Evolutionary conservation across 2,888 invertebrate species (phyloP), one percentile per base, ranked within the genome.

Genomic region (Incurvaria masculella): DNA sequence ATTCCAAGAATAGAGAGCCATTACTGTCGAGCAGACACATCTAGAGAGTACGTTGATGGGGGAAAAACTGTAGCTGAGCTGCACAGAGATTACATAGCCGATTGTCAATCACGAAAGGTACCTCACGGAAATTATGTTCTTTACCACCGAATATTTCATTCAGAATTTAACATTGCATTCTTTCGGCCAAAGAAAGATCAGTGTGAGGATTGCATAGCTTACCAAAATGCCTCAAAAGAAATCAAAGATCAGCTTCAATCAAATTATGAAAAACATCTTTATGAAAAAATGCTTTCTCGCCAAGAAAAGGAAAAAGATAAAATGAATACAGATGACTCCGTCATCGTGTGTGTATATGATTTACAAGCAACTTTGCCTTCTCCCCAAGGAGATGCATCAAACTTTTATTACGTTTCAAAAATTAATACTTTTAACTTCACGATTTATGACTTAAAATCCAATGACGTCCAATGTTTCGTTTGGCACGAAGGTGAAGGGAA

Each of bases 1-100:
- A 60, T 60, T 27, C 57, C 60, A 14, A 47, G 56, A 42, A 53
- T 59, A 44, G 56, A 55, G 47, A 58, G 57, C 40, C 59, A 60
- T 46, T 58, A 61, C 45, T 53, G 56, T 21, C 47, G 56, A 6
- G 52, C 53, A 33, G 44, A 50, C 18, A 55, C 58, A 16, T 50
- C 42, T 21, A 53, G 50, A 42, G 55, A 59, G 45, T 61, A 52
- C 44, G 58, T 61, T 51, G 59, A 59, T 42, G 61, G 58, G 6
- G 53, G 57, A n/a, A 52, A 53, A 48, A 50, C 55, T 19, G 44
- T 61, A 21, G 53, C 56, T 16, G 49, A 53, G 18, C 27, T 61
- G 27, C 53, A 60, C 44, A 42, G 58, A 21, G 52, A 60, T 52
- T 60, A 60, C 48, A 49, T 52, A 40, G 44, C 45, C 11, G 46